Conservation (phyloP, 2,113 vertebrate species). For the Scolopax mira region DNA sequence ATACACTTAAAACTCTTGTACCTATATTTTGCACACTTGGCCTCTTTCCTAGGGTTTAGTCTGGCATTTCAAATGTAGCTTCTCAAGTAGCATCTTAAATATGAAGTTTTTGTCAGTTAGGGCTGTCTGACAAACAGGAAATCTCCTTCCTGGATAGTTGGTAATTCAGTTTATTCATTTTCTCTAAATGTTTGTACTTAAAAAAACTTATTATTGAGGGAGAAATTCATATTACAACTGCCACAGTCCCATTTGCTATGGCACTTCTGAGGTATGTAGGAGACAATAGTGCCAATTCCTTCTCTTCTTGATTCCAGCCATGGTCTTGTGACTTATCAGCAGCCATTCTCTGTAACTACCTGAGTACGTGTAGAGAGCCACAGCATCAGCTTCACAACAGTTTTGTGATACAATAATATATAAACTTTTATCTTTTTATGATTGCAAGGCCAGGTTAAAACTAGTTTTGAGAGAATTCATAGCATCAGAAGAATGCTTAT, state of each 20-base stretch:
- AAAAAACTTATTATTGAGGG: rapidly evolving
- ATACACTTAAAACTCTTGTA: background rate
- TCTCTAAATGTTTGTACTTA: background rate
- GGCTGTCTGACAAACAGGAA: background rate
- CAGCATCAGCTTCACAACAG: background rate
- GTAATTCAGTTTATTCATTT: background rate
- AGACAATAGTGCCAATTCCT: rapidly evolving
- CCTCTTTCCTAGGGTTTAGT: background rate
- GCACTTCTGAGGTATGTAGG: too few species aligned
- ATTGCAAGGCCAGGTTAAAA: background rate
- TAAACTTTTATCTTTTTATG: background rate
- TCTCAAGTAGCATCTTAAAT: background rate
- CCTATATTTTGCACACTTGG: background rate
- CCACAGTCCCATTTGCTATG: background rate
- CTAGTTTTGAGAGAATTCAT: background rate
- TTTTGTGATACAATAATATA: background rate
- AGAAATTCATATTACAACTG: background rate
- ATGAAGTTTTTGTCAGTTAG: background rate
- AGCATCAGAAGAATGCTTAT: background rate
- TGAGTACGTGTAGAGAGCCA: background rate
- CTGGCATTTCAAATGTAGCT: background rate
- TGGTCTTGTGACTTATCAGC: background rate
- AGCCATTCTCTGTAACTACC: background rate
- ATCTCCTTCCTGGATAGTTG: background rate
- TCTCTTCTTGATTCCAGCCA: background rate